A percentile compares a stretch with the other conserved stretches of the same genome.
Conservation (phyloP, 2,888 invertebrate species). For the Germaria angustata region DNA sequence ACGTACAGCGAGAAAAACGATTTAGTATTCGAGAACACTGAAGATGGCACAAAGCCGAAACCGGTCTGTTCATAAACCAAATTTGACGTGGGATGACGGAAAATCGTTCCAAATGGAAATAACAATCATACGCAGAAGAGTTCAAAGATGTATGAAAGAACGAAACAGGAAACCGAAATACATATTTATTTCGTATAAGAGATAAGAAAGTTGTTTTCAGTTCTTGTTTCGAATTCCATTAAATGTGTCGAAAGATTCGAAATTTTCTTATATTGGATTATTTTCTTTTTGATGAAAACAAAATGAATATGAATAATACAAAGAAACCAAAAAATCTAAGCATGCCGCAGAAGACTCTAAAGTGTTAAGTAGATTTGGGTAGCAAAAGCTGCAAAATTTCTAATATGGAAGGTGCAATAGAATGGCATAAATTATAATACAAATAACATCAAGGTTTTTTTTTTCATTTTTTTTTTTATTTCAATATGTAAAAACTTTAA, state of each 20-base stretch:
- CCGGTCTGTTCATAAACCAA: too few relatives aligned
- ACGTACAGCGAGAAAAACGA: too few relatives aligned
- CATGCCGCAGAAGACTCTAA: neutral
- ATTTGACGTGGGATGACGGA: too few relatives aligned
- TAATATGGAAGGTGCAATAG: neutral
- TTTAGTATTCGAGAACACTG: too few relatives aligned
- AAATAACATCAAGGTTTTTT: slow-evolving; percentile 43
- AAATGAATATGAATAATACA: neutral
- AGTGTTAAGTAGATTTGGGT: neutral
- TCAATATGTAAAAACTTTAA: neutral
- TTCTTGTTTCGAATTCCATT: too few relatives aligned
- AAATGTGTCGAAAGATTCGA: too few relatives aligned
- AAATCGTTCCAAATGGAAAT: too few relatives aligned
- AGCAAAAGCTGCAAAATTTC: neutral
- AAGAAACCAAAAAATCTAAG: slow-evolving; percentile 35
- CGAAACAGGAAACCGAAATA: too few relatives aligned
- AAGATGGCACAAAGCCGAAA: too few relatives aligned
- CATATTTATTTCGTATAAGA: too few relatives aligned
- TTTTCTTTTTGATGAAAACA: neutral
- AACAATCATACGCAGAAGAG: neutral
- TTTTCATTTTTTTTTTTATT: neutral
- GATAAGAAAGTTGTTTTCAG: neutral
- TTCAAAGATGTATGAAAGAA: too few relatives aligned
- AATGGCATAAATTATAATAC: slow-evolving; percentile 35
- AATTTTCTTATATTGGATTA: neutral